Evolutionary conservation across 35 echinoderm and acorn worm species (phyloP), one percentile per base, ranked within the genome.

Genomic region (Acanthaster planci): DNA sequence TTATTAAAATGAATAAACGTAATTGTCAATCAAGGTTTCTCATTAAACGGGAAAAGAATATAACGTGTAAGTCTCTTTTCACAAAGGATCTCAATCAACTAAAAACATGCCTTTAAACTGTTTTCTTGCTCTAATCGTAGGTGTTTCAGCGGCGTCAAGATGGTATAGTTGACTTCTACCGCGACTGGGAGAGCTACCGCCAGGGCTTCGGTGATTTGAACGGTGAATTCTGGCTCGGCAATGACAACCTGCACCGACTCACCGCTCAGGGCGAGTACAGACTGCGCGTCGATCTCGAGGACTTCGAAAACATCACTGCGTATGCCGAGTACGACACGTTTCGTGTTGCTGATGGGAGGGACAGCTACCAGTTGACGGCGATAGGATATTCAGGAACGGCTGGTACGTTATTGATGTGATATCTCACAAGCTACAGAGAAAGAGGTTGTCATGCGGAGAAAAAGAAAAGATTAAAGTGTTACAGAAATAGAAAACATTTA

Each of bases 121-220:
- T n/a, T n/a, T n/a, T n/a, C n/a, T n/a, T n/a, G n/a, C n/a, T 80
- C 51, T 10, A 14, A 55, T 84, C 21, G 31, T 77, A 97, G 93
- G 90, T 97, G 3, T 88, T 97, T n/a, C 93, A 97, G 67, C 84
- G 88, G 60, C 85, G 93, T 18, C 26, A 85, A 32, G 89, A 97
- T 42, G 93, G 93, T 1, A 88, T 85, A 29, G 89, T 97, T 1
- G 89, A 97, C 51, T 97, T 97, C 78, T 92, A 68, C 55, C 85
- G 90, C n/a, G 30, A 80, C 12, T 97, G 37, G 37, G 90, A 82
- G 17, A 84, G 82, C 50, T 97, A 97, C 79, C 37, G 81, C 7
- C 8, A 83, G 1, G 93, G 93, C n/a, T 97, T 97, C 83, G 93
- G 93, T 2, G 40, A 52, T 18, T 44, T 89, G 1, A 32, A 72